Conservation (phyloP, 2,113 vertebrate species). For the Rallus limicola region DNA sequence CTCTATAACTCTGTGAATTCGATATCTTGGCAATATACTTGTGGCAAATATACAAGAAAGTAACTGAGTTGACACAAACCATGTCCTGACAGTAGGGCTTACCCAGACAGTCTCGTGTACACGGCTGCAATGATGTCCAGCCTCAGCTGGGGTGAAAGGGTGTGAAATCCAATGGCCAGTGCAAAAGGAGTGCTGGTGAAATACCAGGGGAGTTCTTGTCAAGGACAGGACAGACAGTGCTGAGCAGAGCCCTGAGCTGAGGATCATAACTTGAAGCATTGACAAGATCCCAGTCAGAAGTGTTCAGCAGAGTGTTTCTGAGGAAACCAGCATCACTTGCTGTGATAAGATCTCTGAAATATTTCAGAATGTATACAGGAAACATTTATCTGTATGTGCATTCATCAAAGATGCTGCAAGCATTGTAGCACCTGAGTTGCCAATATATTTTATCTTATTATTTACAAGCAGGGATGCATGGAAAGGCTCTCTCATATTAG, state of each 20-base stretch:
- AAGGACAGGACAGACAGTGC: neutral
- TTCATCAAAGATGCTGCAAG: neutral
- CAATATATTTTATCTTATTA: neutral
- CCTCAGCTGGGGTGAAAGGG: no score
- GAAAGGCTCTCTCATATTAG: neutral
- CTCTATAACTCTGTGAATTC: neutral
- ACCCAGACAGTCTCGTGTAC: neutral
- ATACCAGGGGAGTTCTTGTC: neutral
- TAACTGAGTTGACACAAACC: neutral
- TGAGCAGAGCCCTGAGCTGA: neutral
- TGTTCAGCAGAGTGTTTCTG: neutral
- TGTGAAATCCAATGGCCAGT: neutral
- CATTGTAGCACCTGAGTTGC: neutral
- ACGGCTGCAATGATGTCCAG: neutral
- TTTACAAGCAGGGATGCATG: neutral
- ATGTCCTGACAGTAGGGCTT: neutral
- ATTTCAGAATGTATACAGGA: neutral
- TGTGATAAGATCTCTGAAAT: neutral
- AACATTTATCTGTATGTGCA: neutral
- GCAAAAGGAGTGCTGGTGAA: neutral
- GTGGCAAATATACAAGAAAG: neutral
- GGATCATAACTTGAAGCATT: neutral
- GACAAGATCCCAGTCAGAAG: neutral
- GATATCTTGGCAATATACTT: neutral
- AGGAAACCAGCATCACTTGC: neutral